A percentile compares a stretch with the other conserved stretches of the same genome.
These are phyloP conservation scores for Electrophaes corylata DNA, from an alignment of 2,888 invertebrate genomes.

Conservation along the genomic window DNA sequence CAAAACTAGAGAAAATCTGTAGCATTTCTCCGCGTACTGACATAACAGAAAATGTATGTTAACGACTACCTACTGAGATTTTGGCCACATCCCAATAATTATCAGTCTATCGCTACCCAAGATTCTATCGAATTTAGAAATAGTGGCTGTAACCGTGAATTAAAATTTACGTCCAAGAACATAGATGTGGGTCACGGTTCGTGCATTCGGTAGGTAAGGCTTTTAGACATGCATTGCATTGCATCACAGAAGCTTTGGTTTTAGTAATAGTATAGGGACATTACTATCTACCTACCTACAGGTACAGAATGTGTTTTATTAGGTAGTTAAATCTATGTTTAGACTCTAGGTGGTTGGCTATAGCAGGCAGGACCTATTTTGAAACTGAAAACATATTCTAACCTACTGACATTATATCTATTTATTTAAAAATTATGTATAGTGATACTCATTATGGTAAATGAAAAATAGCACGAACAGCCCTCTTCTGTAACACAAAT, in stretches of 20 bases:
- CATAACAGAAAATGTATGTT: conserved; percentile 31
- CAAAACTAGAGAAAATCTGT: conserved; percentile 45
- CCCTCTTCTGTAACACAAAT: too few relatives aligned
- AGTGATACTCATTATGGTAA: too few relatives aligned
- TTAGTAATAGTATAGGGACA: not conserved
- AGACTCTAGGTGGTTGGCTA: too few relatives aligned
- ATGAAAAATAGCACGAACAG: too few relatives aligned
- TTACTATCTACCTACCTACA: not conserved
- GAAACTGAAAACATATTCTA: too few relatives aligned
- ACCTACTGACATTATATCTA: too few relatives aligned
- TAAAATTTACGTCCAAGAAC: conserved; percentile 35
- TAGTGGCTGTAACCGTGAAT: conserved; percentile 47
- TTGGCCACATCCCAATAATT: conserved; percentile 61
- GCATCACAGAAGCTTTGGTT: conserved; percentile 13
- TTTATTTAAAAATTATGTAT: too few relatives aligned
- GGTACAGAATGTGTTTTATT: too few relatives aligned
- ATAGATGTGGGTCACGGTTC: conserved; percentile 36
- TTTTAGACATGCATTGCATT: conserved; percentile 9
- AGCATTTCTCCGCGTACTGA: conserved; percentile 39
- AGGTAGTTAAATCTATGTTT: too few relatives aligned
- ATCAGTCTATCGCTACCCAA: conserved; percentile 55
- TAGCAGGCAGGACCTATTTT: too few relatives aligned
- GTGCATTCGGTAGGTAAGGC: conserved; percentile 19
- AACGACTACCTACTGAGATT: conserved; percentile 43
- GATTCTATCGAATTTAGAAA: conserved; percentile 53